Evolutionary conservation across 2,888 invertebrate species (phyloP).

Genomic region (Eupithecia pulchellata): DNA sequence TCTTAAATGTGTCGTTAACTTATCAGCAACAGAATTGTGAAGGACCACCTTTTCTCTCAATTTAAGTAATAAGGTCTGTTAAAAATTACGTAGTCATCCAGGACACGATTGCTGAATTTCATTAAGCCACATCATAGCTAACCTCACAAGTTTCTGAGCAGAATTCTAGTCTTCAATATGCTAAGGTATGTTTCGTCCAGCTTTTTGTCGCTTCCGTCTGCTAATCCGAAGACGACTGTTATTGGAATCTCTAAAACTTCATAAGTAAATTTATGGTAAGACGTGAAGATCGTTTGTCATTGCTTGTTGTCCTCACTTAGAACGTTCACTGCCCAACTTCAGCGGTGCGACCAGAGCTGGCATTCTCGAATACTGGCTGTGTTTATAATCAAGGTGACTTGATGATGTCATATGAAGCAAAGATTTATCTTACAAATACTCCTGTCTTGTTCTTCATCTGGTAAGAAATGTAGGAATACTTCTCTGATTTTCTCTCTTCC

Average conservation of each 20-base stretch:
- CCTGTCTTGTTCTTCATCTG: neutral
- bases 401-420: neutral
- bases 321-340: neutral
- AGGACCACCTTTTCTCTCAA: neutral
- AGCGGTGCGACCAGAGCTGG: neutral
- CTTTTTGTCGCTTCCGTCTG: neutral
- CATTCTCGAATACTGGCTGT: neutral
- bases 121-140: neutral
- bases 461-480: neutral
- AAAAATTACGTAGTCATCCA: neutral
- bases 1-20: neutral
- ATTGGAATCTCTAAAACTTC: neutral
- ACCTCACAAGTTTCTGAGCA: neutral
- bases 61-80: neutral
- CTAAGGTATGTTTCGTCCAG: neutral
- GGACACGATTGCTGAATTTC: neutral
- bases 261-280: neutral
- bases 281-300: neutral
- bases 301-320: neutral
- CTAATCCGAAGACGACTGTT: neutral
- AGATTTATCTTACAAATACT: neutral
- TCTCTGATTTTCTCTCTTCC: neutral
- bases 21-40: too few species aligned
- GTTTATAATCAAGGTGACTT: neutral
- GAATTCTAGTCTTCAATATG: neutral